A percentile compares a stretch with the other conserved stretches of the same genome.
phyloP scores from a whole-genome alignment of 2,797 vertebrate species.

The Chrysolophus pictus region DNA sequence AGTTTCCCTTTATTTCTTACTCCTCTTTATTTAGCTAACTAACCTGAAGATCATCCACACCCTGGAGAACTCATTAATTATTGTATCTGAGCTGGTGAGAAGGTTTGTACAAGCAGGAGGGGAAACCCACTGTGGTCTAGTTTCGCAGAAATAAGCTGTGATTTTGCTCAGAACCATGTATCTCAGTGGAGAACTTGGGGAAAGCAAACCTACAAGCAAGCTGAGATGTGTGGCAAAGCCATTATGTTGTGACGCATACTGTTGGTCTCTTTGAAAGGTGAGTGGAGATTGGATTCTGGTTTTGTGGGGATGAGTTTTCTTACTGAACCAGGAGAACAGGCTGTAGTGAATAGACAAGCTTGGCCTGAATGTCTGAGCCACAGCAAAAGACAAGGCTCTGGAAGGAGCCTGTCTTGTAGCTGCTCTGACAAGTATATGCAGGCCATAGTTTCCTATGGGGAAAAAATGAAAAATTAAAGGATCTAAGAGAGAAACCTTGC shows the following conservation, averaged over 20 bases:
- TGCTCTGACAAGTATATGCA: not conserved
- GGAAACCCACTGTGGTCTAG: not conserved
- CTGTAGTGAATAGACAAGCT: not conserved
- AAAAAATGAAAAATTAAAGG: not conserved
- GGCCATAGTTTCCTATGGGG: not conserved
- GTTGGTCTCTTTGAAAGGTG: slow-evolving; percentile 15
- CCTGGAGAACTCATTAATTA: not conserved
- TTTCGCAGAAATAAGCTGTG: not conserved
- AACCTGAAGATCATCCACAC: not conserved
- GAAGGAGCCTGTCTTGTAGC: not conserved
- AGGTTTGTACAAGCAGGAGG: not conserved
- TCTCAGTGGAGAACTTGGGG: not conserved
- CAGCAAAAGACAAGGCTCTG: not conserved
- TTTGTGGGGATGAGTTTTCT: not conserved
- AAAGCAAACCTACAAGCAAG: not conserved
- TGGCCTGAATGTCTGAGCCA: not conserved
- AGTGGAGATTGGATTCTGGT: not conserved
- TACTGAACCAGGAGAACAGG: slow-evolving; percentile 30
- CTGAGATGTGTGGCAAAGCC: not conserved
- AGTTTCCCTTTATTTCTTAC: not conserved
- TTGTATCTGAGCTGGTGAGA: not conserved
- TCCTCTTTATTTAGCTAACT: not conserved
- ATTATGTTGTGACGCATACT: not conserved
- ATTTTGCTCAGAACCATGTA: not conserved
- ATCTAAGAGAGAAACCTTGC: not conserved